Base-by-base conservation (phyloP, 2,888 invertebrate species). In the Diarsia dahlii region DNA sequence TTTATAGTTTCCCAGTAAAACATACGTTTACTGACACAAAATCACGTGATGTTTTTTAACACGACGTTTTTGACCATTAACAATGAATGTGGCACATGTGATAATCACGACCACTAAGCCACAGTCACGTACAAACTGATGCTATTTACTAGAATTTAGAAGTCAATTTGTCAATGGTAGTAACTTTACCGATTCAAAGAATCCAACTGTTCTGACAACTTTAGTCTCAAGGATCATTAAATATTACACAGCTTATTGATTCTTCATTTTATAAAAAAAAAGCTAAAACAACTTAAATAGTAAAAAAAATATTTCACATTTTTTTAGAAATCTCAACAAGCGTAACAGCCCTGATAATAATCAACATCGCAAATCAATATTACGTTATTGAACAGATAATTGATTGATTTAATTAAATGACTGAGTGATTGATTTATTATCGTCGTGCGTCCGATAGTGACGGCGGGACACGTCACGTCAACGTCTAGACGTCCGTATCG, bases 361-460 rank as follows among this genome's bases (percentile, higher is more conserved):
- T 87, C 82, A 69, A 79, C 74, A 74, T 74, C 60, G 76, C 84
- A 79, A 85, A 87, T 84, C 84, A 87, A 77, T 74, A 87, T 81
- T 75, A 85, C 75, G 67, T 80, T 84, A 82, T 78, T 77, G 71
- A 80, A 80, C 65, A 73, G 74, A 82, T 81, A 84, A 85, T 87
- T 87, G 76, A 74, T 78, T 85, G 80, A 88, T 85, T 87, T 88
- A 88, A 88, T 88, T 85, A 78, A 76, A 76, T 63, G 71, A 74
- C 56, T 87, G 78, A 84, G 71, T 78, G 88, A 87, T 80, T 84
- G 88, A 88, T 87, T 88, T 85, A 87, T 88, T 85, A 78, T 74
- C 71, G 71, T 80, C 74, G 73, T 80, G 80, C 76, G 84, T 79
- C 76, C 75, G 78, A 87, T 84, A 88, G 74, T 79, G 80, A 78